Conservation (phyloP, 1,140 invertebrate species). For the Leptopilina clavipes region DNA sequence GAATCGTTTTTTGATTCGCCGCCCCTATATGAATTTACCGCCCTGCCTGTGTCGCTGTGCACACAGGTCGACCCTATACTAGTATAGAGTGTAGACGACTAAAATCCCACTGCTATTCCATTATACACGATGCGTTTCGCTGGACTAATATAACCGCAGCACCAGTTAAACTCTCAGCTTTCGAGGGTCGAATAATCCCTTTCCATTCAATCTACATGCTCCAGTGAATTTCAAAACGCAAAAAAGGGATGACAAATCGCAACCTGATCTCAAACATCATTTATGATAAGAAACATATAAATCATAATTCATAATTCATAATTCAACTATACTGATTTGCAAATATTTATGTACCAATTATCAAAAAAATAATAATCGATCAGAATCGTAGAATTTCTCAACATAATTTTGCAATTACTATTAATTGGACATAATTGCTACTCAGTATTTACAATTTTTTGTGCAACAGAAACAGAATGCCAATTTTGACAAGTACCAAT, state of each 20-base stretch:
- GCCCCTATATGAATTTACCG: constrained; percentile 34
- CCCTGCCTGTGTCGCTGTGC: constrained; percentile 22
- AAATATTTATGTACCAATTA: too few relatives aligned
- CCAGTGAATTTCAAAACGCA: not conserved
- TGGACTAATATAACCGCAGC: constrained; percentile 15
- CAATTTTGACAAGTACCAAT: not conserved
- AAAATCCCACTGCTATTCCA: constrained; percentile 10
- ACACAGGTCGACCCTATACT: constrained; percentile 13
- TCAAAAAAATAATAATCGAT: too few relatives aligned
- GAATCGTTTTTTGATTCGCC: constrained; percentile 31
- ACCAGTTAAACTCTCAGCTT: constrained; percentile 5
- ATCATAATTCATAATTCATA: not conserved
- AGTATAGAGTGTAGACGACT: constrained; percentile 15
- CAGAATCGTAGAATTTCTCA: too few relatives aligned
- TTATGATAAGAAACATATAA: not conserved
- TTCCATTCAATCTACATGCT: not conserved
- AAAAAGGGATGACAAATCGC: not conserved
- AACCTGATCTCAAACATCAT: not conserved
- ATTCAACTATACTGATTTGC: too few relatives aligned
- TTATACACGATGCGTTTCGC: constrained; percentile 20
- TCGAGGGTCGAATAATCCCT: constrained; percentile 4
- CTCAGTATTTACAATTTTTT: too few relatives aligned
- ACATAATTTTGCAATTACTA: too few relatives aligned
- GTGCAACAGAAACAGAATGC: not conserved
- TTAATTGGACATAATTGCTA: too few relatives aligned